Evolutionary conservation across 2,888 invertebrate genomes (phyloP), one percentile per base, ranked within the genome.

Genomic region (Hydrotaea diabolus): DNA sequence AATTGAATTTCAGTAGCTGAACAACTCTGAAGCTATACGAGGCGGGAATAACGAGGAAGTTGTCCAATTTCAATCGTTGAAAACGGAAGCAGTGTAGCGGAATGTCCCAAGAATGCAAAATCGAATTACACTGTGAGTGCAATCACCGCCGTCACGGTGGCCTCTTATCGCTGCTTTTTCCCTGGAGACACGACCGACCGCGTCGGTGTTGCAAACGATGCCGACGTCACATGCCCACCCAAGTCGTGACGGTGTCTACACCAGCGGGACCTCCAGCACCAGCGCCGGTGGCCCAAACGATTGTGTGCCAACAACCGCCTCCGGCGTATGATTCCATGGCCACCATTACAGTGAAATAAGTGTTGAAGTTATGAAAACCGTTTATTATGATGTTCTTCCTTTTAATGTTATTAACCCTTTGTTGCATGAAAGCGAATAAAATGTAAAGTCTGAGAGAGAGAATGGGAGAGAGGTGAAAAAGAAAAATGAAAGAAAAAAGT

Each of bases 91-190:
- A 66, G 21, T n/a, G 39, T 21, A 13, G 11, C 0, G 55, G 23
- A 13, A 79, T 80, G 80, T 57, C 80, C 21, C 46, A 36, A 15
- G 84, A 85, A 43, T 80, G 88, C 4, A 87, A 83, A 39, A 82
- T 90, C 4, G 87, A 88, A 73, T 80, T 89, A 9, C 76, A 86
- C 21, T 86, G 84, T 82, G 89, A 90, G 39, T 90, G 89, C 84
- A 77, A 87, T 59, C 90, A 90, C 79, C 87, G 87, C 0, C 31
- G 31, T 31, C 31, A 31, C 31, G 2, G 5, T 13, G 87, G 88
- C 19, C 79, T 85, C 1, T 53, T 89, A 23, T 86, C 80, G 26
- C 9, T 86, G 13, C 59, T 88, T 0, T 53, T 76, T 3, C 87
- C 88, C 7, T 87, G 85, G 88, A 87, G 75, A 15, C 87, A 87